These are phyloP conservation scores for Henricia sp. DNA, from an alignment of 53 echinoderm and acorn worm genomes.

Conservation along the genomic window DNA sequence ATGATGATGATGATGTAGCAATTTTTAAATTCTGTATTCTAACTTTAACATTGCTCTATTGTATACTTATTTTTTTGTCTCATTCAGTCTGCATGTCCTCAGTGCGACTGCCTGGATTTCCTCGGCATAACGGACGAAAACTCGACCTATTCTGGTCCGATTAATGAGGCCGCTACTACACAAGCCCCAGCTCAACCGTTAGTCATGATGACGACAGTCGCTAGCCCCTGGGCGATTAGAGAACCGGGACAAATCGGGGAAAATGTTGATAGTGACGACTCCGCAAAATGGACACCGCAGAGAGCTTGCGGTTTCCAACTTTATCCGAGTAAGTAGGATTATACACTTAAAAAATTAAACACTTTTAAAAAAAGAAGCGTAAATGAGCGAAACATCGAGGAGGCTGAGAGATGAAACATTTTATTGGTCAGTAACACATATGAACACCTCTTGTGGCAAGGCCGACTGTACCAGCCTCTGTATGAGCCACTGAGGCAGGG, in stretches of 20 bases:
- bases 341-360: too few species aligned
- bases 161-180: neutral
- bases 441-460: too few species aligned
- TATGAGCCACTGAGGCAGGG: too few species aligned
- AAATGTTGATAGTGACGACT: conserved; percentile 5
- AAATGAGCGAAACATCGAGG: too few species aligned
- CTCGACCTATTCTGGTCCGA: neutral
- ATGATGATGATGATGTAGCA: too few species aligned
- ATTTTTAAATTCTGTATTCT: too few species aligned
- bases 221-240: neutral
- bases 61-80: too few species aligned
- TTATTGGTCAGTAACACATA: too few species aligned
- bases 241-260: conserved; percentile 15
- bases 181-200: neutral
- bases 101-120: conserved; percentile 24
- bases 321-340: conserved; percentile 36
- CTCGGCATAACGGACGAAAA: neutral
- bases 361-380: too few species aligned
- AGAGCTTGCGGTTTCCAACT: conserved; percentile 61
- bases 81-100: conserved; percentile 9
- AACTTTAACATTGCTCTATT: too few species aligned
- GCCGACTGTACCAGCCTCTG: too few species aligned
- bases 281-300: neutral
- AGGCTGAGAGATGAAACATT: too few species aligned
- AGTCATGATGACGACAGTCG: neutral